A percentile compares a stretch with the other conserved stretches of the same genome.
Evolutionary conservation across 2,113 vertebrate genomes (phyloP).

Genomic region (Tyrannus savana): DNA sequence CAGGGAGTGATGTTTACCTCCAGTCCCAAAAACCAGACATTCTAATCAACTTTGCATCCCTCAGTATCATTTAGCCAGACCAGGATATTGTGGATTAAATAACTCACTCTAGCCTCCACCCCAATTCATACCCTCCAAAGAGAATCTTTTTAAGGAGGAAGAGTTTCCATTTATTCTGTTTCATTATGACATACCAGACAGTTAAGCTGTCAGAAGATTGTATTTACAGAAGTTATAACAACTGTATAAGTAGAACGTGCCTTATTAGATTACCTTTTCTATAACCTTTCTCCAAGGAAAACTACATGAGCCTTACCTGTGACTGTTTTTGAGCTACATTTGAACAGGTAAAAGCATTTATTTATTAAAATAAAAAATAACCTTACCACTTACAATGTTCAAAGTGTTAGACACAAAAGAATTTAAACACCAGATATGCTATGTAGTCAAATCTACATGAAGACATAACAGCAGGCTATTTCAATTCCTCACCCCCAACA

Average conservation of each 20-base stretch:
- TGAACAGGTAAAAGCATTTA: not conserved
- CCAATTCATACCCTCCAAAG: not conserved
- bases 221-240: not conserved
- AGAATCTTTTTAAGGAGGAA: not conserved
- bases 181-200: not conserved
- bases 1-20: not conserved
- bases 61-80: not conserved
- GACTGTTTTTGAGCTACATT: not conserved
- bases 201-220: not conserved
- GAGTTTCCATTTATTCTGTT: not conserved
- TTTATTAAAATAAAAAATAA: not conserved
- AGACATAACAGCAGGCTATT: not conserved
- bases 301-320: not conserved
- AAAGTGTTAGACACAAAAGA: not conserved
- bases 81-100: not conserved
- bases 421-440: not conserved
- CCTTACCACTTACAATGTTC: not conserved
- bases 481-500: not conserved
- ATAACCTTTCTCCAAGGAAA: not conserved
- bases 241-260: not conserved
- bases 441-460: not conserved
- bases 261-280: not conserved
- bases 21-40: not conserved
- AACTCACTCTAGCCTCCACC: not conserved
- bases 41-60: not conserved